Conservation (phyloP, 1,140 invertebrate species). For the Scaptodrosophila lebanonensis region DNA sequence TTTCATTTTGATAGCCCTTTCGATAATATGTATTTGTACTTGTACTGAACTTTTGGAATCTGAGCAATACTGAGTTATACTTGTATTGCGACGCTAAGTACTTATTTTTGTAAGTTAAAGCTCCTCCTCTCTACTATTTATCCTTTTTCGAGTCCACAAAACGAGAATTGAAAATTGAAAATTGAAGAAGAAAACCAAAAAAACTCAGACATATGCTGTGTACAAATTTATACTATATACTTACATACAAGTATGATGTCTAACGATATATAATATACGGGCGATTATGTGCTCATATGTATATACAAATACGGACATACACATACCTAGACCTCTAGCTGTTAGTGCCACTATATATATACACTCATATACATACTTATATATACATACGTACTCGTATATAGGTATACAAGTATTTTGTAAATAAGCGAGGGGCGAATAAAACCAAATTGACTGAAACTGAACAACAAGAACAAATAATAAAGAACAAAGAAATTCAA, state of each 20-base stretch:
- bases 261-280: conserved; percentile 18
- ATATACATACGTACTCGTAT: no score
- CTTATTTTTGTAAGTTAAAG: conserved; percentile 34
- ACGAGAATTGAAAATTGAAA: conserved; percentile 55
- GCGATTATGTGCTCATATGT: conserved; percentile 37
- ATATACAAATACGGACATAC: conserved; percentile 33
- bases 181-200: conserved; percentile 31
- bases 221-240: conserved; percentile 62
- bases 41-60: conserved; percentile 25
- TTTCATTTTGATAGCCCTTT: conserved; percentile 6
- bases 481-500: conserved; percentile 7
- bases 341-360: conserved; percentile 32
- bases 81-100: conserved; percentile 32
- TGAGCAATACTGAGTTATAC: no score
- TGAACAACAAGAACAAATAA: conserved; percentile 21
- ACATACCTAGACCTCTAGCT: conserved; percentile 42
- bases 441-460: conserved; percentile 54
- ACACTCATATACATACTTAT: no score
- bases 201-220: conserved; percentile 56
- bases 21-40: neutral
- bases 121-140: conserved; percentile 17
- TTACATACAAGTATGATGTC: conserved; percentile 42
- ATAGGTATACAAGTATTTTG: conserved; percentile 29
- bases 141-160: neutral
- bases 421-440: conserved; percentile 41